Evolutionary conservation across 2,888 invertebrate genomes (phyloP).

Genomic region (Orthonevra nobilis): DNA sequence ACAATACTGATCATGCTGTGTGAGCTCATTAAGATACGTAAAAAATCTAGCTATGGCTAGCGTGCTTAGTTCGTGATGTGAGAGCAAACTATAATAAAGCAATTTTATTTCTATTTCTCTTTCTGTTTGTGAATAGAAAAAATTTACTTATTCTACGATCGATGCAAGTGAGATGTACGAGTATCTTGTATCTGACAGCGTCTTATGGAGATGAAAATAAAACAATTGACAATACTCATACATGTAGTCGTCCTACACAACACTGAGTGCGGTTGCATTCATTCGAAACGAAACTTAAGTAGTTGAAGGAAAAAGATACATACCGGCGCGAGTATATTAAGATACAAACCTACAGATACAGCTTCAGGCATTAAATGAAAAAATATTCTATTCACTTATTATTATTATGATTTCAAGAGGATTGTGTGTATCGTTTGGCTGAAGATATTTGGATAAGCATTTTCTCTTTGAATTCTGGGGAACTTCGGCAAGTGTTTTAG

Average conservation of each 20-base stretch:
- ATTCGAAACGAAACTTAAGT: too few species aligned
- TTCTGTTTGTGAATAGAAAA: too few species aligned
- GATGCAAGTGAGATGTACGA: constrained; percentile 1
- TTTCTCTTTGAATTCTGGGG: constrained; percentile 24
- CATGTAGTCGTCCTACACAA: not conserved
- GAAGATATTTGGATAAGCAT: too few species aligned
- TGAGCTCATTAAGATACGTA: constrained; percentile 7
- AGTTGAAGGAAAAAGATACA: too few species aligned
- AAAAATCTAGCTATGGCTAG: constrained; percentile 19
- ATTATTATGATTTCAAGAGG: constrained; percentile 17
- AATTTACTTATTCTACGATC: constrained; percentile 22
- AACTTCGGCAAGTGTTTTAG: constrained; percentile 20
- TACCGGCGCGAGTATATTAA: not conserved
- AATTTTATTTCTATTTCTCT: constrained; percentile 3
- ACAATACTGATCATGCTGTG: constrained; percentile 22
- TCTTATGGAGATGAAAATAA: constrained; percentile 56
- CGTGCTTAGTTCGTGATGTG: constrained; percentile 25
- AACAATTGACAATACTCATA: constrained; percentile 25
- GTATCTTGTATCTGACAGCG: constrained; percentile 20
- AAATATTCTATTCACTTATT: constrained; percentile 11
- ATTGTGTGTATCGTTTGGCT: not conserved
- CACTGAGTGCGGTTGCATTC: too few species aligned
- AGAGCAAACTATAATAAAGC: constrained; percentile 30
- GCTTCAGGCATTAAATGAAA: constrained; percentile 5
- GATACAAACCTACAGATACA: constrained; percentile 7